Evolutionary conservation across 2,797 vertebrate species (phyloP), one percentile per base, ranked within the genome.

Genomic region (Champsocephalus gunnari): DNA sequence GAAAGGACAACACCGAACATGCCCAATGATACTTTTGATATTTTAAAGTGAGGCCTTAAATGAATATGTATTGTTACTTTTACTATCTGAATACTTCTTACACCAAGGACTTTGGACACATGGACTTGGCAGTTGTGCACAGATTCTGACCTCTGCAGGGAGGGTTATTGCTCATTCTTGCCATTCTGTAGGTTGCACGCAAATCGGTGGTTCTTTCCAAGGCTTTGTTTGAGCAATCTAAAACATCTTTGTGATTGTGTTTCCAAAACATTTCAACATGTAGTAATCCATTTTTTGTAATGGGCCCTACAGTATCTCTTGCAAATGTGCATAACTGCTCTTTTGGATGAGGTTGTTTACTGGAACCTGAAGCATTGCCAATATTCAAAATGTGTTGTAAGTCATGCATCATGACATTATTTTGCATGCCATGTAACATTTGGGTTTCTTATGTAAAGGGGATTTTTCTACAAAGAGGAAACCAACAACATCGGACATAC

Each of bases 251-350:
- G 4, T 34, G 11, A 66, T 19, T 44, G 60, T 34, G 41, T 61
- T 65, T 49, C 2, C 3, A 69, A 55, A 69, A 24, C 43, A 3
- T 9, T 1, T 32, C 13, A 34, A 6, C 17, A 13, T 48, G 12
- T n/a, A 55, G 24, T 24, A 10, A 55, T 11, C 38, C 11, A 24
- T 24, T 24, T 24, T 24, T 24, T 41, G 2, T 12, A 19, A 63
- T 61, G 28, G 2, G 4, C 6, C 1, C 14, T 9, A 28, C 28
- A 28, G 28, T 28, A 45, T 10, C 24, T 44, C 45, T 69, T 62
- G 3, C 0, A 48, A 2, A 65, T 72, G 75, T 84, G 69, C 63
- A 74, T 71, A 66, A 79, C 80, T 69, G 63, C 61, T 51, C 45
- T 21, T 62, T 54, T 66, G n/a, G 3, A 19, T 71, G 49, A 32